Evolutionary conservation across 2,888 invertebrate genomes (phyloP).

Genomic region (Trachelus iudaicus): DNA sequence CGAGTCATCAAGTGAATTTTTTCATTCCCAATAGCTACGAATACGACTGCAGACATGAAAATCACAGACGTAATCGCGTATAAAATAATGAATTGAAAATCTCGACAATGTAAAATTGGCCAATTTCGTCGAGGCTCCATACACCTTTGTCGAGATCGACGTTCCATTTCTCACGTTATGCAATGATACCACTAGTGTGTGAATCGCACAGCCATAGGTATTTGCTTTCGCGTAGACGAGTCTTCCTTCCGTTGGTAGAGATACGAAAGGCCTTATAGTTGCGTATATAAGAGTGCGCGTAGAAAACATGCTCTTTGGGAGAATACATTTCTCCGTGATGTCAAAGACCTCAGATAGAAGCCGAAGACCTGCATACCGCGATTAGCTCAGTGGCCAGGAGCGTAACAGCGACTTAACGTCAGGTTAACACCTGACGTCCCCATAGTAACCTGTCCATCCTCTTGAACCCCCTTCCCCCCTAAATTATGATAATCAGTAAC

Average conservation of each 20-base stretch:
- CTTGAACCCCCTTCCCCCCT: slow-evolving; percentile 22
- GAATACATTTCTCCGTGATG: not conserved
- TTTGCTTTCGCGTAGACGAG: not conserved
- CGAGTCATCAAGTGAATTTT: not conserved
- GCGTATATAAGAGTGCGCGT: not conserved
- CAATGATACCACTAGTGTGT: not conserved
- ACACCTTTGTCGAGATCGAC: not conserved
- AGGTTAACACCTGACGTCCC: slow-evolving; percentile 27
- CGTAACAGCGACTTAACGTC: not conserved
- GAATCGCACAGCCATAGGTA: not conserved
- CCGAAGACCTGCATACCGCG: not conserved
- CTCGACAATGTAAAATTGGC: not conserved
- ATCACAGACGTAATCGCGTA: not conserved
- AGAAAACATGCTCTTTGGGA: not conserved
- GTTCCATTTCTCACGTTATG: not conserved
- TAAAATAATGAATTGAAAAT: not conserved
- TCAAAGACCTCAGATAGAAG: not conserved
- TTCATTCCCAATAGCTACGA: not conserved
- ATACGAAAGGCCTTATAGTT: not conserved
- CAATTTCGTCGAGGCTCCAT: not conserved
- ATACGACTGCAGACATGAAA: not conserved
- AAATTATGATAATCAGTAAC: slow-evolving; percentile 31
- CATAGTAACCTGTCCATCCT: slow-evolving; percentile 17
- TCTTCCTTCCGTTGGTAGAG: not conserved
- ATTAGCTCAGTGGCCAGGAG: not conserved